A percentile compares a stretch with the other conserved stretches of the same genome.
These are phyloP conservation scores for Origma solitaria DNA, from an alignment of 2,113 vertebrate genomes.

Conservation along the genomic window DNA sequence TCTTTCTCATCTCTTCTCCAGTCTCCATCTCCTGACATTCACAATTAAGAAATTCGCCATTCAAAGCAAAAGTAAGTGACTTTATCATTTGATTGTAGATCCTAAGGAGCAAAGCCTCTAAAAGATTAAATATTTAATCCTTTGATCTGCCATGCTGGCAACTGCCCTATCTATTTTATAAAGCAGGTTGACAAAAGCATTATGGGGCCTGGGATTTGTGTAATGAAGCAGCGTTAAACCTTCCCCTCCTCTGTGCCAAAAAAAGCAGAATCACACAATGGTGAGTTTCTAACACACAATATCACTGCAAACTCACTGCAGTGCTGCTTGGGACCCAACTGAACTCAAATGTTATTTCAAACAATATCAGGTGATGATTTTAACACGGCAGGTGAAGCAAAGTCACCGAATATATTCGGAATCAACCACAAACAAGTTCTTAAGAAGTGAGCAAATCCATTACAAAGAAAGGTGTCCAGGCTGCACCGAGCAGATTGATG, in stretches of 20 bases:
- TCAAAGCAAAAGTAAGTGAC: slow-evolving; percentile 10
- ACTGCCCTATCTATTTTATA: slow-evolving; percentile 5
- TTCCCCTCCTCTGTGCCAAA: neutral
- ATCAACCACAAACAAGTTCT: neutral
- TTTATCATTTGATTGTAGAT: slow-evolving; percentile 20
- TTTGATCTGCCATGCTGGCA: slow-evolving; percentile 7
- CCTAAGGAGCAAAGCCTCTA: slow-evolving; percentile 6
- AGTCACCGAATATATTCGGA: neutral
- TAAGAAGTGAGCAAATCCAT: neutral
- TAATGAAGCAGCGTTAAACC: neutral
- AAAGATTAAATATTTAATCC: slow-evolving; percentile 56
- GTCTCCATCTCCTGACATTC: slow-evolving; percentile 15
- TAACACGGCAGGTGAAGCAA: neutral
- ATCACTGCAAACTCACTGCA: neutral
- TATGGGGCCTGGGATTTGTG: neutral
- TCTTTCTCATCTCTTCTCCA: neutral
- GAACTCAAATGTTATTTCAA: neutral
- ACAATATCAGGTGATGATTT: neutral
- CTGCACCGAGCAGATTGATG: neutral
- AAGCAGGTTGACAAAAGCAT: slow-evolving; percentile 24
- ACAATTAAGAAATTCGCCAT: neutral
- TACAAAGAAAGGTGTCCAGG: neutral
- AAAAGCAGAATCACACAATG: neutral
- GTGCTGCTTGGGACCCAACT: no score
- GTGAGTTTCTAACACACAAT: neutral